These are phyloP conservation scores for Pyralis farinalis DNA, from an alignment of 2,888 invertebrate genomes.

Conservation along the genomic window DNA sequence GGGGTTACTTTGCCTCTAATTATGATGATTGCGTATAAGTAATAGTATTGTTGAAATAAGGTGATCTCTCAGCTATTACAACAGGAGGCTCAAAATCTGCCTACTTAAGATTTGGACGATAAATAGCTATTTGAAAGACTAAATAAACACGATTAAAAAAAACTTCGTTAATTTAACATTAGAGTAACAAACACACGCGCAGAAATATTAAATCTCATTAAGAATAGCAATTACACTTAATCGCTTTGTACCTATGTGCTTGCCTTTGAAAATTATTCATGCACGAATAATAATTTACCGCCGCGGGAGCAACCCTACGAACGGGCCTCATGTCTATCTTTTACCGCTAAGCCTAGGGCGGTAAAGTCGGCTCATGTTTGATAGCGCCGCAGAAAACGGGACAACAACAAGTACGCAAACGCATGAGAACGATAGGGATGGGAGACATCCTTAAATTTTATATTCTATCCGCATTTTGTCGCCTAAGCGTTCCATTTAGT, in stretches of 20 bases:
- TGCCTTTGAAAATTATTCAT: slow-evolving; percentile 55
- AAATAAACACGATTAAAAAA: too few species aligned
- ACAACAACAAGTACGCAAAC: slow-evolving; percentile 36
- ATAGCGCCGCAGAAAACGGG: slow-evolving; percentile 53
- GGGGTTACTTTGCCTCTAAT: too few species aligned
- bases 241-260: slow-evolving; percentile 41
- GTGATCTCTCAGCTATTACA: too few species aligned
- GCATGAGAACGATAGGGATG: slow-evolving; percentile 48
- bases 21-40: too few species aligned
- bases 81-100: too few species aligned
- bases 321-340: slow-evolving; percentile 70
- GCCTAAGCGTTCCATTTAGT: slow-evolving; percentile 81
- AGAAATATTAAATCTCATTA: slow-evolving; percentile 33
- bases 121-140: too few species aligned
- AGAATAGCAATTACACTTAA: slow-evolving; percentile 46
- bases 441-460: slow-evolving; percentile 71
- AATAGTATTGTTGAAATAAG: too few species aligned
- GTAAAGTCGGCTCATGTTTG: slow-evolving; percentile 67
- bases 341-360: slow-evolving; percentile 78
- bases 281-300: slow-evolving; percentile 46
- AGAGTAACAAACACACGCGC: too few species aligned
- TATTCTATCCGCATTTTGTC: slow-evolving; percentile 81
- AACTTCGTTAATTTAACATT: too few species aligned
- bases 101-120: too few species aligned
- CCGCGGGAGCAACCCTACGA: slow-evolving; percentile 58